phyloP scores from a whole-genome alignment of 2,113 vertebrate species.

The Pipa parva region DNA sequence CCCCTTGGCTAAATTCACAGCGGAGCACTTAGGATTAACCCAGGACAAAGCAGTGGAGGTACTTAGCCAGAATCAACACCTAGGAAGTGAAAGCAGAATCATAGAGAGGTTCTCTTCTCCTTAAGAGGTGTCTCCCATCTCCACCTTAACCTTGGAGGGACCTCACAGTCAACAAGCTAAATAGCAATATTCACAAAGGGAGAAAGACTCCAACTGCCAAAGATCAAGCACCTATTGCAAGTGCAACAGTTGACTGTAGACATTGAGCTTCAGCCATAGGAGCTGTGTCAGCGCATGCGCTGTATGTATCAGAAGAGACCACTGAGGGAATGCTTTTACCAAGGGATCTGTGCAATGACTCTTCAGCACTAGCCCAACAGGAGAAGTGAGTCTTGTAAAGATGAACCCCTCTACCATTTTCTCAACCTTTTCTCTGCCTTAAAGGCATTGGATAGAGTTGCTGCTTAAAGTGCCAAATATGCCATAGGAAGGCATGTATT shows the following conservation, averaged over 20 bases:
- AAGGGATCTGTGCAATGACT: slow-evolving; percentile 25
- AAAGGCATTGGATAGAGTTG: slow-evolving; percentile 27
- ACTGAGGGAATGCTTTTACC: background rate
- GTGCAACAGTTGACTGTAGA: background rate
- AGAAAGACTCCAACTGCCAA: slow-evolving; percentile 1
- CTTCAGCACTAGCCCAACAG: slow-evolving; percentile 13
- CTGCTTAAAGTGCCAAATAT: slow-evolving; percentile 20
- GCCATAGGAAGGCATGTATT: slow-evolving; percentile 21
- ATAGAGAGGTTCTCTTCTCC: slow-evolving; percentile 90
- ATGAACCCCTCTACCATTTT: slow-evolving; percentile 7
- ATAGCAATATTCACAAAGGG: background rate
- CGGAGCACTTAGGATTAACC: slow-evolving; percentile 82
- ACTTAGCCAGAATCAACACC: slow-evolving; percentile 72
- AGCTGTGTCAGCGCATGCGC: too few species aligned
- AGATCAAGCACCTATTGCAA: background rate
- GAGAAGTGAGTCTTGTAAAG: slow-evolving; percentile 24
- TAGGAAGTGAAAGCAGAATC: slow-evolving; percentile 72
- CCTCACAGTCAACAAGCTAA: background rate
- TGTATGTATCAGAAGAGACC: background rate
- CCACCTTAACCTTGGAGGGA: background rate
- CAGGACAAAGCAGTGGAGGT: slow-evolving; percentile 88
- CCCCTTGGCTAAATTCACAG: slow-evolving; percentile 88
- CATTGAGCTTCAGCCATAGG: background rate
- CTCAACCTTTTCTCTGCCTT: slow-evolving; percentile 23
- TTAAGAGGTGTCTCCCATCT: slow-evolving; percentile 64